phyloP scores from a whole-genome alignment of 2,888 invertebrate species.

The Papilio elwesi region DNA sequence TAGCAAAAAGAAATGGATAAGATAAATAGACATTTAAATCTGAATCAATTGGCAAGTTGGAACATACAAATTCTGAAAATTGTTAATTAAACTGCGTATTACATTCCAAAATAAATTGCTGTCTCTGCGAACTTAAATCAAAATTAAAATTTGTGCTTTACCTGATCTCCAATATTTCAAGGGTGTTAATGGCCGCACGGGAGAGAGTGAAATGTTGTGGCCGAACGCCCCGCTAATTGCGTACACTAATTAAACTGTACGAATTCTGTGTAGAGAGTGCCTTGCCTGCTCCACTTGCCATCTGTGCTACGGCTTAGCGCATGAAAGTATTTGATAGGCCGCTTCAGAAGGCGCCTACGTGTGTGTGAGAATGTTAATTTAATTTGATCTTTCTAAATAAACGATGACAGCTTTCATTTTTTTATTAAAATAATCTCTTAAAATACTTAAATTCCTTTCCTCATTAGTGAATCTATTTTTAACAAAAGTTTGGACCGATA shows the following conservation, averaged over 20 bases:
- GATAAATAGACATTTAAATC: too few species aligned
- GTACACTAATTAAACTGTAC: conserved; percentile 71
- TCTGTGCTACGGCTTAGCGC: conserved; percentile 77
- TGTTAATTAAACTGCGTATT: too few species aligned
- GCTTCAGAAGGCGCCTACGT: conserved; percentile 55
- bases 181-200: conserved; percentile 22
- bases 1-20: too few species aligned
- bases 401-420: conserved; percentile 12
- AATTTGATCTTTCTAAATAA: background rate
- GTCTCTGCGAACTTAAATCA: background rate
- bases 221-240: conserved; percentile 71
- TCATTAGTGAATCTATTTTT: background rate
- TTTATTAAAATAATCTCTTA: conserved; percentile 4
- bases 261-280: conserved; percentile 80
- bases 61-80: too few species aligned
- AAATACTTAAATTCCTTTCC: background rate
- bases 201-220: conserved; percentile 72
- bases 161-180: background rate
- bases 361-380: background rate
- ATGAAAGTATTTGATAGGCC: conserved; percentile 74
- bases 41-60: too few species aligned
- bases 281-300: conserved; percentile 81
- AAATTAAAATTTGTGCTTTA: background rate
- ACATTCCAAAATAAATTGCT: background rate
- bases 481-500: background rate